Percentiles rank a stretch among this genome's conserved stretches.
phyloP scores from a whole-genome alignment of 2,113 vertebrate genomes.

The sheep (Ovis aries) region DNA sequence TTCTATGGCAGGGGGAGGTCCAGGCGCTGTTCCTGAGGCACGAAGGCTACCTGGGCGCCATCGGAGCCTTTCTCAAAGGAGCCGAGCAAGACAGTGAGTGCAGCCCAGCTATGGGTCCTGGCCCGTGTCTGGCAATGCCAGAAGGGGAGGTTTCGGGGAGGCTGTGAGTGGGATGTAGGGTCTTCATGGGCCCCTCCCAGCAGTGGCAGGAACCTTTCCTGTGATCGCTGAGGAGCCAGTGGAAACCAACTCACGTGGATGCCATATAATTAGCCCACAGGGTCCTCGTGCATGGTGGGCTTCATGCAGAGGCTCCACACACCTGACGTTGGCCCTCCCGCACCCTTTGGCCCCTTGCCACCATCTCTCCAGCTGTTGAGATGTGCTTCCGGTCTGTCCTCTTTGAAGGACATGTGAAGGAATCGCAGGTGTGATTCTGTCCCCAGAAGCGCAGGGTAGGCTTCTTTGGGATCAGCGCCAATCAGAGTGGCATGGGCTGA shows the following conservation, averaged over 20 bases:
- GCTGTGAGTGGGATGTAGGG: not conserved
- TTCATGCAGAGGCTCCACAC: not conserved
- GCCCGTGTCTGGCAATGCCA: not conserved
- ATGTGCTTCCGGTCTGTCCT: no score
- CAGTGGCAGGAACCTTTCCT: not conserved
- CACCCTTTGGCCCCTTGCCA: no score
- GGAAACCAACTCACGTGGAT: accelerated
- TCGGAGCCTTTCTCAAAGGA: slow-evolving; percentile 97
- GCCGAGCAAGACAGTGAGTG: slow-evolving; percentile 98
- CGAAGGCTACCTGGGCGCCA: slow-evolving; percentile 97
- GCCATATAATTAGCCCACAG: accelerated
- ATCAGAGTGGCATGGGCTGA: not conserved
- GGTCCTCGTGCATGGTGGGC: not conserved
- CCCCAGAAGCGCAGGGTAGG: not conserved
- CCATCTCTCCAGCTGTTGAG: not conserved
- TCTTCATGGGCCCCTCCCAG: not conserved
- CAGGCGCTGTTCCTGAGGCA: slow-evolving; percentile 98
- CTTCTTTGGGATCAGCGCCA: accelerated
- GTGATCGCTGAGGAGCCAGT: accelerated
- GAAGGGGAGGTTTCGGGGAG: not conserved
- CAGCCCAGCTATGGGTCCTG: not conserved
- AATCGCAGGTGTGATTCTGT: not conserved
- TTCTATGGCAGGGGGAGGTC: slow-evolving; percentile 90
- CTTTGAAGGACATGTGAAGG: not conserved
- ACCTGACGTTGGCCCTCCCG: not conserved